Conservation (phyloP, 2,797 vertebrate species). For the Gymnodraco acuticeps region DNA sequence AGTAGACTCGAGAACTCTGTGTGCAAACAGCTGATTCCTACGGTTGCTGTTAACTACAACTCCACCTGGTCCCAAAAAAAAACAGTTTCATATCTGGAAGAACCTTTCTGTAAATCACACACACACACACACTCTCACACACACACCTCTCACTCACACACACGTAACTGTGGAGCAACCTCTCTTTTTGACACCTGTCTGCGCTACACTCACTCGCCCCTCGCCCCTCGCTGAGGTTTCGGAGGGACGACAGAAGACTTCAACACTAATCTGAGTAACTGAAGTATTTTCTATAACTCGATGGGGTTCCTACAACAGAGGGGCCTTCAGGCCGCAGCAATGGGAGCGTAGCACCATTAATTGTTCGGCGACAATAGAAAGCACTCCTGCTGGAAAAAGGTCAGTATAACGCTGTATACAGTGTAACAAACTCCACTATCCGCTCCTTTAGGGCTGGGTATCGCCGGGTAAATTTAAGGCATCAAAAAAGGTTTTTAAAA, state of each 20-base stretch:
- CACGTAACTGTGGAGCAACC: conserved; percentile 25
- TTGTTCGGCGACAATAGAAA: conserved; percentile 45
- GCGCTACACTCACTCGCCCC: conserved; percentile 77
- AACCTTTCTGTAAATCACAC: conserved; percentile 77
- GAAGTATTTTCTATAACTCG: conserved; percentile 89
- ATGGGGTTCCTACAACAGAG: conserved; percentile 91
- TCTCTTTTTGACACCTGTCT: conserved; percentile 74
- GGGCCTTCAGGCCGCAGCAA: conserved; percentile 86
- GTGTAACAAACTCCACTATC: conserved; percentile 33
- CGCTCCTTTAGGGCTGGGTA: conserved; percentile 69
- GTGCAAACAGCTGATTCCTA: conserved; percentile 97
- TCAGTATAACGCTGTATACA: conserved; percentile 15
- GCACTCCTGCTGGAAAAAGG: conserved; percentile 27
- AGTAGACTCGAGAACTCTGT: conserved; percentile 95
- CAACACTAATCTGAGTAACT: conserved; percentile 90
- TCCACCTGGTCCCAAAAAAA: conserved; percentile 91
- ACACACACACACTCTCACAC: conserved; percentile 12
- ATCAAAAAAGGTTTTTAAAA: conserved; percentile 63
- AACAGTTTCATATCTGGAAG: conserved; percentile 88
- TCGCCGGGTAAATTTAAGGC: conserved; percentile 70
- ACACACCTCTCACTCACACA: no score
- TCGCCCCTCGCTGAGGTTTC: conserved; percentile 91
- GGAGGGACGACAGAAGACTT: conserved; percentile 95
- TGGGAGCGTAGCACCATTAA: conserved; percentile 77
- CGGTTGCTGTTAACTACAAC: conserved; percentile 87